Evolutionary conservation across 2,797 vertebrate genomes (phyloP).

Genomic region (Chloroceryle amazona): DNA sequence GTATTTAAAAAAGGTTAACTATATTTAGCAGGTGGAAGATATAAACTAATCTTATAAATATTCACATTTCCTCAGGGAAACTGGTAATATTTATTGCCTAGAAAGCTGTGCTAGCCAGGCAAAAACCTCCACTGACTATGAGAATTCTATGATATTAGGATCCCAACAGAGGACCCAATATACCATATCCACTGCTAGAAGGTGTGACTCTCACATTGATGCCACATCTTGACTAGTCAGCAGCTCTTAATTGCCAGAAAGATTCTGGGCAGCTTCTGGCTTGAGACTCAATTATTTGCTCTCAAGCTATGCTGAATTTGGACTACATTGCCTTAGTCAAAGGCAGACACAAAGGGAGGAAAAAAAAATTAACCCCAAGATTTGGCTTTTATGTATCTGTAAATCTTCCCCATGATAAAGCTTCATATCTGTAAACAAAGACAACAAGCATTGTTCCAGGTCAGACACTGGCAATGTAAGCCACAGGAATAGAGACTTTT

Average conservation of each 20-base stretch:
- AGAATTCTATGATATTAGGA: background rate
- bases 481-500: background rate
- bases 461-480: background rate
- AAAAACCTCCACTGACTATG: background rate
- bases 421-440: background rate
- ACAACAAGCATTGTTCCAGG: background rate
- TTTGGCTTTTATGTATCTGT: background rate
- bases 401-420: background rate
- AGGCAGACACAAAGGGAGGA: background rate
- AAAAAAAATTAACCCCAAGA: background rate
- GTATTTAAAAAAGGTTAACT: background rate
- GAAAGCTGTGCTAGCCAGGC: background rate
- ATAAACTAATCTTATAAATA: background rate
- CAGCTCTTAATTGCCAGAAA: background rate
- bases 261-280: background rate
- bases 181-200: background rate
- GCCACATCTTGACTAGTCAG: background rate
- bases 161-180: background rate
- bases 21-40: background rate
- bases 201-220: background rate
- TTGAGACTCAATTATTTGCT: background rate
- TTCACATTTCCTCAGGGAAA: background rate
- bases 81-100: background rate
- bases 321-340: background rate
- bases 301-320: background rate